These are phyloP conservation scores for Lepidothrix coronata DNA, from an alignment of 2,113 vertebrate genomes.

Conservation along the genomic window DNA sequence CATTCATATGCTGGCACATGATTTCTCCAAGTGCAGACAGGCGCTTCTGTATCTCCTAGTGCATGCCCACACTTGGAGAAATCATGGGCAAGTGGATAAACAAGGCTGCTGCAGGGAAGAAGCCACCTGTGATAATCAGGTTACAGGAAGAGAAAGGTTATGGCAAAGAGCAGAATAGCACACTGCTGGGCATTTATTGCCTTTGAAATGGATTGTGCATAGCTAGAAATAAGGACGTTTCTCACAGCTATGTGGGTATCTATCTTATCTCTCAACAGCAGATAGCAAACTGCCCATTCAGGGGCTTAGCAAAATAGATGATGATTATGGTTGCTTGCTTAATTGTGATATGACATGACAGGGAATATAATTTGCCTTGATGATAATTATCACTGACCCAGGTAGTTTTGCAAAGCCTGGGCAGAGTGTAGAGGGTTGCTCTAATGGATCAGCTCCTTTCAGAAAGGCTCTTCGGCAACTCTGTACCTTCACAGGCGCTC, in stretches of 20 bases:
- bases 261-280: not conserved
- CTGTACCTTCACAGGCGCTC: not conserved
- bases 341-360: constrained; percentile 48
- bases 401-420: constrained; percentile 23
- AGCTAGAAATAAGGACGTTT: not conserved
- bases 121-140: not conserved
- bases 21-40: not conserved
- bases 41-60: not conserved
- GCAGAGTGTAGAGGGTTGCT: not conserved
- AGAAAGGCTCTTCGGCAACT: not conserved
- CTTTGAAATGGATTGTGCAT: not conserved
- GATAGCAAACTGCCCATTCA: constrained; percentile 6
- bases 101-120: accelerated
- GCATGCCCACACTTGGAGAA: not conserved
- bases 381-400: constrained; percentile 46
- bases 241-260: not conserved
- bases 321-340: constrained; percentile 25
- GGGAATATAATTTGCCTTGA: constrained; percentile 45
- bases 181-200: not conserved
- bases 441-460: not conserved
- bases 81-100: not conserved
- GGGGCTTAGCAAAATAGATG: not conserved
- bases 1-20: not conserved
- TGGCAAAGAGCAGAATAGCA: not conserved
- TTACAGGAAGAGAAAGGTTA: not conserved